These are phyloP conservation scores for Scaptomyza reducta DNA, from an alignment of 2,888 invertebrate species.

Conservation along the genomic window DNA sequence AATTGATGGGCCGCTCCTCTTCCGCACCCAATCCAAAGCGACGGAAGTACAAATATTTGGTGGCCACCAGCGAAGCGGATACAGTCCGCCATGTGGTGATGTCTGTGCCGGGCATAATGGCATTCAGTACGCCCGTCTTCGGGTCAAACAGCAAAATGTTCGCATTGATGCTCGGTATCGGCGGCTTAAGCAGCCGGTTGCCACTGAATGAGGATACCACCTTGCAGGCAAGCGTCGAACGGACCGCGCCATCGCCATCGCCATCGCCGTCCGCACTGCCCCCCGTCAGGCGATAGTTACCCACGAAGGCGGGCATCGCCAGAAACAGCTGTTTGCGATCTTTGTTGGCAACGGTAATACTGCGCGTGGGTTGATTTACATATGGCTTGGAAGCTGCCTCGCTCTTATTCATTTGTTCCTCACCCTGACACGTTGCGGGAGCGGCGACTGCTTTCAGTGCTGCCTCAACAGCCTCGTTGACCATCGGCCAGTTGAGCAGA, in stretches of 20 bases:
- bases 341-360: slow-evolving; percentile 67
- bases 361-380: slow-evolving; percentile 82
- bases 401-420: not conserved
- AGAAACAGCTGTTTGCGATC: slow-evolving; percentile 76
- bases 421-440: not conserved
- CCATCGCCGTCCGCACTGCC: slow-evolving; percentile 66
- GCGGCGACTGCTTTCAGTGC: slow-evolving; percentile 80
- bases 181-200: slow-evolving; percentile 79
- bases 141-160: slow-evolving; percentile 84
- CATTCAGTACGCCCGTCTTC: slow-evolving; percentile 84
- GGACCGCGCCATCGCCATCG: not conserved
- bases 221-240: slow-evolving; percentile 85
- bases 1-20: slow-evolving; percentile 36
- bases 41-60: slow-evolving; percentile 84
- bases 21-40: slow-evolving; percentile 60
- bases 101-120: slow-evolving; percentile 85
- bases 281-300: slow-evolving; percentile 74
- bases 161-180: slow-evolving; percentile 84
- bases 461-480: slow-evolving; percentile 83
- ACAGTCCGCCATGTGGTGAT: slow-evolving; percentile 87
- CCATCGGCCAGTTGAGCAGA: slow-evolving; percentile 83
- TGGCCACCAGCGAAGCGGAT: slow-evolving; percentile 86
- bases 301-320: slow-evolving; percentile 85
- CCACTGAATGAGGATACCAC: slow-evolving; percentile 84
- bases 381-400: slow-evolving; percentile 18